A percentile compares a stretch with the other conserved stretches of the same genome.
Conservation (phyloP, 2,797 vertebrate species). For the Melanotaenia parkinsoni region DNA sequence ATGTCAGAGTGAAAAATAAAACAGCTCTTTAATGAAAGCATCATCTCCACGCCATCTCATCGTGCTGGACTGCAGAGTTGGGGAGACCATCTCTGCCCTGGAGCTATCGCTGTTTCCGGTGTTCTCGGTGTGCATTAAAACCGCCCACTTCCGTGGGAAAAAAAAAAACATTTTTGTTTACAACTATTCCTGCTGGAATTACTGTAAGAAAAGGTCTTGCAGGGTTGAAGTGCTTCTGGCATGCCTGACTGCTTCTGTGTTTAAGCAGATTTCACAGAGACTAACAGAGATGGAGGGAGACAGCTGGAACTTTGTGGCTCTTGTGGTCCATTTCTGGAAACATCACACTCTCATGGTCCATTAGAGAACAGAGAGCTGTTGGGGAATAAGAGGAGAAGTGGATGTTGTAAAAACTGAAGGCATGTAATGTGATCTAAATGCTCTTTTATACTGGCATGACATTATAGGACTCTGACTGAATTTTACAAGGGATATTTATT, state of each 20-base stretch:
- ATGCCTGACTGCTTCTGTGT: slow-evolving; percentile 45
- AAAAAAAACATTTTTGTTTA: slow-evolving; percentile 55
- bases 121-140: slow-evolving; percentile 62
- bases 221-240: slow-evolving; percentile 48
- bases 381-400: slow-evolving; percentile 31
- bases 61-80: slow-evolving; percentile 35
- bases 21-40: slow-evolving; percentile 4
- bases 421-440: slow-evolving; percentile 23
- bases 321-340: slow-evolving; percentile 69
- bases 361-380: slow-evolving; percentile 63
- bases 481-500: not conserved
- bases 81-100: slow-evolving; percentile 46
- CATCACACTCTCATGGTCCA: slow-evolving; percentile 61
- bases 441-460: slow-evolving; percentile 27
- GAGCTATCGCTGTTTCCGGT: slow-evolving; percentile 45
- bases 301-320: slow-evolving; percentile 30
- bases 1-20: not conserved
- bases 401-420: slow-evolving; percentile 27
- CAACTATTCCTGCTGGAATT: slow-evolving; percentile 51
- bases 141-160: slow-evolving; percentile 61
- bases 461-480: not conserved
- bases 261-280: slow-evolving; percentile 55
- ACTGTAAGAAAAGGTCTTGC: slow-evolving; percentile 55
- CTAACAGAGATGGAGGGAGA: slow-evolving; percentile 12
- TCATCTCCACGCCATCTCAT: slow-evolving; percentile 10